Percentiles rank a stretch among this genome's conserved stretches.
phyloP scores from a whole-genome alignment of 2,113 vertebrate genomes.

The Equus quagga region DNA sequence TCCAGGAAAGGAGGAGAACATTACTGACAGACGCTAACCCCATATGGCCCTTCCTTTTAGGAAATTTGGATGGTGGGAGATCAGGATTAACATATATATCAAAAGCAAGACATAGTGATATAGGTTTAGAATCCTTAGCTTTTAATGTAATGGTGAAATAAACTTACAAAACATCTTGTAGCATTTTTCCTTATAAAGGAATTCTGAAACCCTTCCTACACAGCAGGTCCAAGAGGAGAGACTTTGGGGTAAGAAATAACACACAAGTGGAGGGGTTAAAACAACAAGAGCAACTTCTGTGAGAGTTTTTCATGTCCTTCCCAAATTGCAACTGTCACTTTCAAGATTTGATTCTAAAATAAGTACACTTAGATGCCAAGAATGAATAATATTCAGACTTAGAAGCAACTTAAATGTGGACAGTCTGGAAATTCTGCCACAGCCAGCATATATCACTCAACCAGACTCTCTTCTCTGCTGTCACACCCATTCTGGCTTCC shows the following conservation, averaged over 20 bases:
- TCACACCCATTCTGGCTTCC: not conserved
- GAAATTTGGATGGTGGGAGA: not conserved
- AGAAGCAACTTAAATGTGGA: constrained; percentile 20
- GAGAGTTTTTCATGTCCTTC: not conserved
- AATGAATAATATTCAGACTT: not conserved
- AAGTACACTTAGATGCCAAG: not conserved
- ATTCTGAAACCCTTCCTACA: not conserved
- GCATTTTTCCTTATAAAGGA: not conserved
- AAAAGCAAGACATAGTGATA: not conserved
- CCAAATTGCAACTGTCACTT: constrained; percentile 12
- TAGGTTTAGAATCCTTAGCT: not conserved
- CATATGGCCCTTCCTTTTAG: not conserved
- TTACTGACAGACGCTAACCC: not conserved
- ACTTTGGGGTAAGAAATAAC: not conserved
- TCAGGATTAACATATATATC: not conserved
- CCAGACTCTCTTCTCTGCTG: not conserved
- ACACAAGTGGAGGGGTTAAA: not conserved
- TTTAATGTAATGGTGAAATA: not conserved
- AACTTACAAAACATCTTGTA: constrained; percentile 6
- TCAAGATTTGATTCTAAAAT: constrained; percentile 1
- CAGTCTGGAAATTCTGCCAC: not conserved
- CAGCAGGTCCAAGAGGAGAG: not conserved
- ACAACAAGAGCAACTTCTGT: not conserved
- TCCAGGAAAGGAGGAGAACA: not conserved
- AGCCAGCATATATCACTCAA: not conserved